Base-by-base conservation (phyloP, 2,113 vertebrate genomes). In the Cyrtonyx montezumae region DNA sequence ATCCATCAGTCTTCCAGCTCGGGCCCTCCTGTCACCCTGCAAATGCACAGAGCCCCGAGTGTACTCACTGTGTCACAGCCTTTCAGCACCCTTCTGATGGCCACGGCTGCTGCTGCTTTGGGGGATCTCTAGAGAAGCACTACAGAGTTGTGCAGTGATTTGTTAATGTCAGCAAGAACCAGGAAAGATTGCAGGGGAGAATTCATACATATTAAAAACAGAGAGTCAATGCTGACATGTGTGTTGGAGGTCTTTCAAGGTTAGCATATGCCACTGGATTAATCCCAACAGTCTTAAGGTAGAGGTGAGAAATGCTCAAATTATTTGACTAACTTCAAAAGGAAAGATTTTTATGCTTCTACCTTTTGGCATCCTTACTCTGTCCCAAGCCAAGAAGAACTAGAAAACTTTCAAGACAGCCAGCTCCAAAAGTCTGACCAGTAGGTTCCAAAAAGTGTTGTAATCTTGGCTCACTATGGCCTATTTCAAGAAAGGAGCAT, bases 291-390 rank as follows among this genome's bases (percentile, higher is more conserved):
- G 74, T 89, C 46, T 78, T 58, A 42, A 95, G 32, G 65, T 20
- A 68, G 84, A 92, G 89, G 91, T 84, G 91, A 92, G 93, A 95
- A 96, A 88, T 34, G 59, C 75, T 85, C n/a, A 59, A 92, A 89
- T 90, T 59, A 74, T 79, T 89, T 91, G 22, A 87, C 80, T 94
- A 85, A 85, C 70, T 94, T 95, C 79, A 94, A 95, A 96, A 79
- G 82, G 51, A 51, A 79, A 87, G 46, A 40, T 53, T 84, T 90
- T 90, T 61, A 86, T 0, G 0, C 82, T 79, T 78, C 84, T 90
- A 8, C 61, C 20, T 83, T 56, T 89, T 94, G 94, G 95, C 93
- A 94, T 36, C 62, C 68, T 48, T 40, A 3, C 16, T 68, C 62
- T 66, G 26, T 85, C 66, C 53, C 73, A 91, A 88, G 91, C 93